Evolutionary conservation across 2,797 vertebrate genomes (phyloP).

Genomic region (Parotocinclus haroldoi): DNA sequence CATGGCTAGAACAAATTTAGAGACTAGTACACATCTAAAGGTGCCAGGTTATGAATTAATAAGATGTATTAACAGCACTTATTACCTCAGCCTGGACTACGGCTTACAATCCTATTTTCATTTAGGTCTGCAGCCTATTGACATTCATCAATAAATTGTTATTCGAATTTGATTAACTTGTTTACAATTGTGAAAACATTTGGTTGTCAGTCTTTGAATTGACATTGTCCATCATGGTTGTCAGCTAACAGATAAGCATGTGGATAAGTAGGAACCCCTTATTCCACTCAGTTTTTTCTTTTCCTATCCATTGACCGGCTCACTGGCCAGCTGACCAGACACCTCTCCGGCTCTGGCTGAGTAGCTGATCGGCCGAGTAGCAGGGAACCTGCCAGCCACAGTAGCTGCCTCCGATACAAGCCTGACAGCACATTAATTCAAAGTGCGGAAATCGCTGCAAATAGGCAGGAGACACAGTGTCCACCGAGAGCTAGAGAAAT

Average conservation of each 20-base stretch:
- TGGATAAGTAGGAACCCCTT: slow-evolving; percentile 31
- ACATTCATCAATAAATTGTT: too few species aligned
- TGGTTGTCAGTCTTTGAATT: slow-evolving; percentile 78
- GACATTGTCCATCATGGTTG: slow-evolving; percentile 76
- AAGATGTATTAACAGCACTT: too few species aligned
- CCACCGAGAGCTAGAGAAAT: slow-evolving; percentile 52
- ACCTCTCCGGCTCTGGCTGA: slow-evolving; percentile 50
- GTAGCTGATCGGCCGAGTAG: slow-evolving; percentile 70
- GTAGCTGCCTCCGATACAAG: slow-evolving; percentile 64
- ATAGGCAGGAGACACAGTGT: slow-evolving; percentile 62
- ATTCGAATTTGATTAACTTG: background rate
- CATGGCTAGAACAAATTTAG: too few species aligned
- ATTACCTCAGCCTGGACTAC: too few species aligned
- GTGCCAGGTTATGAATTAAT: too few species aligned
- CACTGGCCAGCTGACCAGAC: slow-evolving; percentile 52
- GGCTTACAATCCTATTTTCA: too few species aligned
- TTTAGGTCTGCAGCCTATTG: too few species aligned
- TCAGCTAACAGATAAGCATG: slow-evolving; percentile 58
- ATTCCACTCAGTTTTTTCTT: slow-evolving; percentile 62
- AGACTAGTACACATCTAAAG: too few species aligned
- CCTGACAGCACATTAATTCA: slow-evolving; percentile 80
- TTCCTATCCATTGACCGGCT: slow-evolving; percentile 48
- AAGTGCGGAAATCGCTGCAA: slow-evolving; percentile 65
- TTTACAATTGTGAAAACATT: slow-evolving; percentile 76
- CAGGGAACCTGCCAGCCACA: slow-evolving; percentile 69